Evolutionary conservation across 2,888 invertebrate species (phyloP), one percentile per base, ranked within the genome.

Genomic region (Saturnia japonica): DNA sequence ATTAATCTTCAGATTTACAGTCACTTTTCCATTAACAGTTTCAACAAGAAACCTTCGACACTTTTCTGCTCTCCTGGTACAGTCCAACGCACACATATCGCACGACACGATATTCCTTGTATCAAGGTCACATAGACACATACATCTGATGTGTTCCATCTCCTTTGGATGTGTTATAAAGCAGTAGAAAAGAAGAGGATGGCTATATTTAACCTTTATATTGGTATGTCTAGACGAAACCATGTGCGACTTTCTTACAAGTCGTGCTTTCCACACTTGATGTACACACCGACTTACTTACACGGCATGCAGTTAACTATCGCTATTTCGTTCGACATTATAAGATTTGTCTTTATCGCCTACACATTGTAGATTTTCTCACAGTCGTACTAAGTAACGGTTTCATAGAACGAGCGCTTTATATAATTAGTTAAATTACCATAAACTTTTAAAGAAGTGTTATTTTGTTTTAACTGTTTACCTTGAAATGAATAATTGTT

Each of bases 101-200:
- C 86, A 83, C 83, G 84, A 79, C 82, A 84, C 83, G 79, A 82
- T 84, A 85, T 87, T 87, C 87, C 87, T 88, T 84, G 87, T 83
- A 91, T 91, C 90, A 92, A 91, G 92, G 91, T 89, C 91, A 87
- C 81, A 81, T 83, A 84, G 82, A 82, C 84, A 86, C 87, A 88
- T 86, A 84, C 85, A 86, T 82, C 83, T 83, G 80, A 74, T 66
- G 68, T 77, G 72, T 73, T 74, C 76, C 72, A 73, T 87, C 87
- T 83, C 90, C 81, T 80, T 88, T 70, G 72, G 85, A 72, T 83
- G 77, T 84, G 67, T 73, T 70, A 70, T 67, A 51, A 72, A 73
- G 75, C 73, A 73, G 75, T 66, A 75, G 73, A 75, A 71, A 81
- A 75, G 83, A 89, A 76, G 80, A 83, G 83, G 85, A 75, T 76